These are phyloP conservation scores for Pecten maximus DNA, from an alignment of 2,888 invertebrate species.

Conservation along the genomic window DNA sequence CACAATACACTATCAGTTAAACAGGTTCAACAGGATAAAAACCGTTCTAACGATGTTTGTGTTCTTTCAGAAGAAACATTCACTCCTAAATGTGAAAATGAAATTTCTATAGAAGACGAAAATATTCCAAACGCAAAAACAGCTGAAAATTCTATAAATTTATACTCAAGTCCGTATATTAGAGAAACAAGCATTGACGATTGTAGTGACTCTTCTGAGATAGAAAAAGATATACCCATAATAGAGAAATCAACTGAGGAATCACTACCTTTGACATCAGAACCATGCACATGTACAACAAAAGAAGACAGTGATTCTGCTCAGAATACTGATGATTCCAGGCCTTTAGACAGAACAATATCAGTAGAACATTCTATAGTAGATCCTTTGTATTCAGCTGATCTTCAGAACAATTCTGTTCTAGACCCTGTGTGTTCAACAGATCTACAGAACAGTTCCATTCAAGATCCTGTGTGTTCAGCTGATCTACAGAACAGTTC, in stretches of 20 bases:
- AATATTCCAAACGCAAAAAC: background rate
- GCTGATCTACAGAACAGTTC: background rate
- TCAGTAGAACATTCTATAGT: background rate
- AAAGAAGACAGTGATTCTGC: background rate
- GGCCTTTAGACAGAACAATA: background rate
- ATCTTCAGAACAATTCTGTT: background rate
- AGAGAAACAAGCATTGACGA: background rate
- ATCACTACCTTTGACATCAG: background rate
- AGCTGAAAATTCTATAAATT: background rate
- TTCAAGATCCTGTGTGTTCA: background rate
- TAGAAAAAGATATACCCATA: background rate
- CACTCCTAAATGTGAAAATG: background rate
- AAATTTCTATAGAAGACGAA: background rate
- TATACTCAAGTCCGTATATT: background rate
- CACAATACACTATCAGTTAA: background rate
- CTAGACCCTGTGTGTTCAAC: background rate
- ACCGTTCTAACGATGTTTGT: background rate
- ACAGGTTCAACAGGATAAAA: background rate
- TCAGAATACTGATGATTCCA: background rate
- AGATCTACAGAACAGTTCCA: background rate
- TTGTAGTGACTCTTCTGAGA: background rate
- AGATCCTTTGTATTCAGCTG: background rate
- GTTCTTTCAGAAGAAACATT: background rate
- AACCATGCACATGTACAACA: background rate
- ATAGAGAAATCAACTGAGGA: background rate